phyloP scores from a whole-genome alignment of 2,797 vertebrate genomes.

The Anolis apletophallus region DNA sequence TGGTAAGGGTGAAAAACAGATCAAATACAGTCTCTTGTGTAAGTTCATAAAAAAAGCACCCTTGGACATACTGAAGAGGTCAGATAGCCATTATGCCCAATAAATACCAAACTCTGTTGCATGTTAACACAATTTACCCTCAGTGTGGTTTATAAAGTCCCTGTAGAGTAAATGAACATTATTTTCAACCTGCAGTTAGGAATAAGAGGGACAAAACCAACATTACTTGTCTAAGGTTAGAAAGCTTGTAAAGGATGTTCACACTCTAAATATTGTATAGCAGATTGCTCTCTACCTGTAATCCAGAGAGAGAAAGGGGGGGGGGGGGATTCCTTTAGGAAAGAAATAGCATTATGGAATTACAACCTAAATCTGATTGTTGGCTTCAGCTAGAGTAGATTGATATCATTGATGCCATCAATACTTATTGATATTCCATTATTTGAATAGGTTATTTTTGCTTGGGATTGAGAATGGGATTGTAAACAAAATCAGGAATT shows the following conservation, averaged over 20 bases:
- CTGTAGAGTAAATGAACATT: not conserved
- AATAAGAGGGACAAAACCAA: not conserved
- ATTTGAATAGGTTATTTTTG: too few relatives aligned
- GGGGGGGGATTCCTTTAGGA: too few relatives aligned
- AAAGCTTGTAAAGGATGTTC: too few relatives aligned
- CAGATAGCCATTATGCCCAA: not conserved
- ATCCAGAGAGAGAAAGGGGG: too few relatives aligned
- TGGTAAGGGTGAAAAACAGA: conserved; percentile 52
- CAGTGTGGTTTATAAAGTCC: not conserved
- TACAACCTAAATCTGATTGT: too few relatives aligned
- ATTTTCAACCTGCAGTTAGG: not conserved
- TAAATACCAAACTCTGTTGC: not conserved
- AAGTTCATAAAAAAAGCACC: not conserved
- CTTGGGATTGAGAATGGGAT: too few relatives aligned
- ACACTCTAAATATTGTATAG: not conserved
- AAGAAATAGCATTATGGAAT: too few relatives aligned
- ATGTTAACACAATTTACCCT: not conserved
- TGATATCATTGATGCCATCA: too few relatives aligned
- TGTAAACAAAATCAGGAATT: too few relatives aligned
- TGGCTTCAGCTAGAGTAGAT: too few relatives aligned
- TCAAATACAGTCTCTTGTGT: conserved; percentile 43
- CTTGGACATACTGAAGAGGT: not conserved
- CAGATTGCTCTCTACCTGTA: not conserved
- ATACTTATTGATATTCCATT: too few relatives aligned
- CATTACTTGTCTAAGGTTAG: too few relatives aligned